Evolutionary conservation across 2,797 vertebrate genomes (phyloP), one percentile per base, ranked within the genome.

Genomic region (Centropyge bicolor): DNA sequence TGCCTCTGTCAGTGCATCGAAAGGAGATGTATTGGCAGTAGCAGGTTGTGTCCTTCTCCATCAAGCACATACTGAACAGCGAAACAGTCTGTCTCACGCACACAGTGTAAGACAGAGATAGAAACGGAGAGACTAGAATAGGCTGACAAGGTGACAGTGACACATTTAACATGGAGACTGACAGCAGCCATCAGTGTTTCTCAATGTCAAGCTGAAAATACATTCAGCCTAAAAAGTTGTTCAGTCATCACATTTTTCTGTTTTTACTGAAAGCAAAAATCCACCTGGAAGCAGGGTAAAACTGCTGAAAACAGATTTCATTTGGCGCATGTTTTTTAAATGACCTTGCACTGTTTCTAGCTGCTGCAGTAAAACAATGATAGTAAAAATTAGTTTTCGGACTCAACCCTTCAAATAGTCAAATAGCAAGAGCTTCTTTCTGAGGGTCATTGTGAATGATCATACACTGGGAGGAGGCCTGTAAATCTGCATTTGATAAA

Each of bases 111-210:
- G 80, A 81, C 35, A 36, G 64, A 71, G 55, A 74, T 74, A 59
- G 55, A 67, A 31, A 49, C 1, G 4, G 20, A 69, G 70, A 61
- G 75, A 74, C 74, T 46, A 66, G 86, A 90, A 86, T 62, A 86
- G 89, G 68, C 78, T 63, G 72, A 85, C 84, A 85, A 78, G 82
- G 84, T 87, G 88, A 90, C 82, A 73, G 73, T 84, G 87, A 87
- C 77, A 89, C 84, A 85, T 79, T 89, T 84, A 84, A 78, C 79
- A 27, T 12, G 60, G 48, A 70, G 72, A 78, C 57, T 80, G 90
- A 88, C 79, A 82, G 76, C 41, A 78, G 73, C 74, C 69, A 59
- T 79, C 80, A 51, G 38, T 52, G 74, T 38, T 56, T 78, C 56
- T 81, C 72, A 78, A 17, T 46, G 55, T 87, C 76, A 78, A 62